Percentiles rank a stretch among this genome's conserved stretches.
Conservation (phyloP, 2,113 vertebrate species). For the Halichoeres trimaculatus region DNA sequence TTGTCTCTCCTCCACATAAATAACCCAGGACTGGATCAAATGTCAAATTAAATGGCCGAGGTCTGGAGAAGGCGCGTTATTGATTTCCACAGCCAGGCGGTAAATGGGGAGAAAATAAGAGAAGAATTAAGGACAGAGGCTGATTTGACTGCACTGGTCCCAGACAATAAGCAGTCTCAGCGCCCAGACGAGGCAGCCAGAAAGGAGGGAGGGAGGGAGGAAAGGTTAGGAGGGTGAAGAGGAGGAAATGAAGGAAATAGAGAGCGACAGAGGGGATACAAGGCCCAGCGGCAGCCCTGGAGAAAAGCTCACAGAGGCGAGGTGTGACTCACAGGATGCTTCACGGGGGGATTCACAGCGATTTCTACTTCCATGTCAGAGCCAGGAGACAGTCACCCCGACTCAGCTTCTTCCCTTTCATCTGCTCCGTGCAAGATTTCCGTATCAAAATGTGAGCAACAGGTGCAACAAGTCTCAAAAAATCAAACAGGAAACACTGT, state of each 20-base stretch:
- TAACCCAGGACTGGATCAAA: conserved; percentile 63
- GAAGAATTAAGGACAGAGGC: conserved; percentile 20
- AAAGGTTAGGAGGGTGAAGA: not conserved
- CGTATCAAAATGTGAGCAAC: not conserved
- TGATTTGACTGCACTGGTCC: conserved; percentile 25
- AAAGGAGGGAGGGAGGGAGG: not conserved
- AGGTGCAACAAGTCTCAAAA: conserved; percentile 27
- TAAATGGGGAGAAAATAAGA: conserved; percentile 21
- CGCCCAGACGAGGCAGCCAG: conserved; percentile 1
- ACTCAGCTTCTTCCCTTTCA: conserved; percentile 4
- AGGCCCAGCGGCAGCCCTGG: conserved; percentile 36
- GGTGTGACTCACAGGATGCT: conserved; percentile 53
- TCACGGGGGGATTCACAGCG: conserved; percentile 14
- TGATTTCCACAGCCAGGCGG: conserved; percentile 51
- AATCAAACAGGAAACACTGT: not conserved
- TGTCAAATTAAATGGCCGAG: conserved; percentile 61
- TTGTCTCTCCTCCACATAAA: conserved; percentile 49
- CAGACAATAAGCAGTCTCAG: conserved; percentile 39
- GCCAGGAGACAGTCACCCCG: conserved; percentile 9
- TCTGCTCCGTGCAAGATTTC: conserved; percentile 5
- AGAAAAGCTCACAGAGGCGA: conserved; percentile 29
- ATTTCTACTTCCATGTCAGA: conserved; percentile 34
- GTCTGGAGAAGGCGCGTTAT: conserved; percentile 44
- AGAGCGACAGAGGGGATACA: conserved; percentile 46
- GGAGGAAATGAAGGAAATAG: conserved; percentile 35